Conservation (phyloP, 1,140 invertebrate species). For the Zaprionus ornatus region DNA sequence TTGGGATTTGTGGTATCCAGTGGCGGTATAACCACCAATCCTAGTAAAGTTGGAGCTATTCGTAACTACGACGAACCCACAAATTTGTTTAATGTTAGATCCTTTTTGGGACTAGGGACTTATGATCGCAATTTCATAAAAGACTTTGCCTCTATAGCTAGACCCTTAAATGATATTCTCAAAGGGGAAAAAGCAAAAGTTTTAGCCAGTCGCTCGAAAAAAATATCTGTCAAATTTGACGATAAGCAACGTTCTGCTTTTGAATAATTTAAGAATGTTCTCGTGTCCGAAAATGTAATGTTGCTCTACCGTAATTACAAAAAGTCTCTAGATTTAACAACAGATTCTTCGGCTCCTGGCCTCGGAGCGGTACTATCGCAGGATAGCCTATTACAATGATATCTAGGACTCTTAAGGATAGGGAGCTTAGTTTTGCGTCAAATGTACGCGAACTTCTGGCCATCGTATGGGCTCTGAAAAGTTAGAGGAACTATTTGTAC, state of each 20-base stretch:
- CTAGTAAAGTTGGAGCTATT: background rate
- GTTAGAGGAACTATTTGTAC: background rate
- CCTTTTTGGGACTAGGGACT: too few species aligned
- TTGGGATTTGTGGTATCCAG: background rate
- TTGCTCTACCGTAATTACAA: background rate
- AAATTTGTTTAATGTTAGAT: background rate
- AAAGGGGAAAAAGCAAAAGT: constrained; percentile 4
- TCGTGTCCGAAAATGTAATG: background rate
- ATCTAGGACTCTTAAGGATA: too few species aligned
- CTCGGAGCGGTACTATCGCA: constrained; percentile 4
- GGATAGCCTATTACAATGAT: constrained; percentile 12
- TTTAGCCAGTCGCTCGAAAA: background rate
- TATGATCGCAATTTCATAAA: background rate
- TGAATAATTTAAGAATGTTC: background rate
- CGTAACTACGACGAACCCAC: background rate
- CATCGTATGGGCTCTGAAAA: background rate
- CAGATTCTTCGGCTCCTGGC: background rate
- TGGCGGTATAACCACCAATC: background rate
- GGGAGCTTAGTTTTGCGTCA: constrained; percentile 2
- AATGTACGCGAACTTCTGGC: constrained; percentile 2
- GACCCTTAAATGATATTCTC: background rate
- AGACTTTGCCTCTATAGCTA: background rate
- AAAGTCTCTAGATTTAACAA: background rate
- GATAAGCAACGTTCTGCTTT: too few species aligned
- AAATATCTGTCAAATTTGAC: background rate